Evolutionary conservation across 2,797 vertebrate species (phyloP).

Genomic region (Bufotes viridis): DNA sequence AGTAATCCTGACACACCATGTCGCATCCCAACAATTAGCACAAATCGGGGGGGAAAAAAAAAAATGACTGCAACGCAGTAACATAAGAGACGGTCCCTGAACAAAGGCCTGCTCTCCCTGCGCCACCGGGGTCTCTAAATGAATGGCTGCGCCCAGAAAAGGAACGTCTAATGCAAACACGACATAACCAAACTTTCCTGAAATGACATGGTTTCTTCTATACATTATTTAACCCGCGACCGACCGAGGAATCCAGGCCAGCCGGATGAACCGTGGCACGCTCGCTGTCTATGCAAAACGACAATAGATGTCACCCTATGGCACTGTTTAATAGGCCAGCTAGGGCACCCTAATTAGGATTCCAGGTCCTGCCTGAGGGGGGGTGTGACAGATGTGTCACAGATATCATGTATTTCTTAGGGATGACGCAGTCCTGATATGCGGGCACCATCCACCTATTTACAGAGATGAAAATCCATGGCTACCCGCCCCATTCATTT

Average conservation of each 20-base stretch:
- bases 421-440: background rate
- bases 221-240: background rate
- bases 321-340: too few species aligned
- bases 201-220: constrained; percentile 21
- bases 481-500: background rate
- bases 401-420: background rate
- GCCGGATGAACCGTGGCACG: background rate
- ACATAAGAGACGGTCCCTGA: background rate
- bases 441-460: background rate
- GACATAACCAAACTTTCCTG: background rate
- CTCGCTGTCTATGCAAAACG: background rate
- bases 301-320: background rate
- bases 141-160: background rate
- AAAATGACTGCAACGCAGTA: constrained; percentile 23
- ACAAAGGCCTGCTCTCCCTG: constrained; percentile 39
- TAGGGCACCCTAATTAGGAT: too few species aligned
- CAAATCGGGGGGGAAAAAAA: background rate
- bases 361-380: background rate
- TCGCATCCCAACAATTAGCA: constrained; percentile 42
- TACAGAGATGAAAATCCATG: background rate
- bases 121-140: constrained; percentile 22
- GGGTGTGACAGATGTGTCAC: background rate
- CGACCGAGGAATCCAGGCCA: background rate
- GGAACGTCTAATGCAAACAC: background rate
- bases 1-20: constrained; percentile 26